Base-by-base conservation (phyloP, 2,888 invertebrate species). In the Xanthia togata region DNA sequence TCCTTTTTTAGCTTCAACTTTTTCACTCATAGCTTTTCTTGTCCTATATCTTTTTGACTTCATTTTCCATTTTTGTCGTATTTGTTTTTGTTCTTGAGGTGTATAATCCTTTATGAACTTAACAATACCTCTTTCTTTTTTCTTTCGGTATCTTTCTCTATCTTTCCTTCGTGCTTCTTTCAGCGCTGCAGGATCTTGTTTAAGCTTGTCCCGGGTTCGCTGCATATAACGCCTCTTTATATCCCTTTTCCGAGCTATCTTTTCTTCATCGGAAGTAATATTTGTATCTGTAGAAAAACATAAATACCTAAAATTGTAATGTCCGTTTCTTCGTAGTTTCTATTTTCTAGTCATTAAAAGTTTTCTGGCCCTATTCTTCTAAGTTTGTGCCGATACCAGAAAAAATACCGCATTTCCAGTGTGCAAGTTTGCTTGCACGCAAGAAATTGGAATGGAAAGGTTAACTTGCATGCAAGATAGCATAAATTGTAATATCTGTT, bases 171-270 rank as follows among this genome's bases (percentile, higher is more conserved):
- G 38, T 47, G 8, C 26, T 26, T 65, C 26, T 65, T 65, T 44
- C 20, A 47, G 44, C 26, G 44, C 65, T 65, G 12, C 44, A 31
- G 44, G 65, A 47, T 65, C 26, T 31, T 65, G 65, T 31, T 65
- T 31, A 47, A 65, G 26, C 4, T 17, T 65, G 6, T 47, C 26
- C 31, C 65, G 26, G 44, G 6, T 12, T 44, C 44, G 65, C 12
- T 65, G 65, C 44, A 12, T 20, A 12, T 31, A 65, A 26, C 26
- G 44, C 31, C 47, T 65, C 26, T 44, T 65, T 65, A 12, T 20
- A 23, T 47, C 12, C 26, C 20, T 47, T 47, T 26, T 47, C 4
- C 26, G 44, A 47, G 20, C 20, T 20, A 65, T 20, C 20, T 20
- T 65, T 26, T 65, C 44, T 65, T 65, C 64, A 20, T 44, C 20